Evolutionary conservation across 2,888 invertebrate genomes (phyloP).

Genomic region (Stramonita haemastoma): DNA sequence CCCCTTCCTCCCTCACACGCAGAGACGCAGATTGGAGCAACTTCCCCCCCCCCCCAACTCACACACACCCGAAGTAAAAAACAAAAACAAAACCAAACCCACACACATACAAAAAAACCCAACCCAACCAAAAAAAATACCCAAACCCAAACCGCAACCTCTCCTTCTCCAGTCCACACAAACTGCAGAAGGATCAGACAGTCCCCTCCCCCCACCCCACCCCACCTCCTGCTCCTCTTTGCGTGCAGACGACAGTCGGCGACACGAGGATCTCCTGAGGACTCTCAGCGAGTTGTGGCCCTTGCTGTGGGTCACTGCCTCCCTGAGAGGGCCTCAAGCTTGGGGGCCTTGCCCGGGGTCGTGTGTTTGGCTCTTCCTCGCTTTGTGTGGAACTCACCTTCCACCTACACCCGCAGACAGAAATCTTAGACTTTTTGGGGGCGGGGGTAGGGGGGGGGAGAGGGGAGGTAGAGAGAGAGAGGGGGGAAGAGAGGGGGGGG

Average conservation of each 20-base stretch:
- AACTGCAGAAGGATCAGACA: not conserved
- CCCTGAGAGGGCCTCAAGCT: not conserved
- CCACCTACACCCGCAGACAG: slow-evolving; percentile 13
- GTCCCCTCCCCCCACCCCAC: not conserved
- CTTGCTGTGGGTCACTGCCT: slow-evolving; percentile 18
- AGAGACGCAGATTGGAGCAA: too few species aligned
- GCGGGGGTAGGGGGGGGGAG: not conserved
- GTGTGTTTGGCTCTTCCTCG: not conserved
- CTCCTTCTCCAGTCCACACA: too few species aligned
- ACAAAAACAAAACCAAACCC: too few species aligned
- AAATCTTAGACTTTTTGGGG: slow-evolving; percentile 25
- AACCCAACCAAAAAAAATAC: too few species aligned
- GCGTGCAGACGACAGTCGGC: slow-evolving; percentile 30
- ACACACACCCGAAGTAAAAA: too few species aligned
- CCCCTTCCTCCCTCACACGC: too few species aligned
- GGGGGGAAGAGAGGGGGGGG: not conserved
- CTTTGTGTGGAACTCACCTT: not conserved
- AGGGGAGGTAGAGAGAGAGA: not conserved
- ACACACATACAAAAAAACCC: too few species aligned
- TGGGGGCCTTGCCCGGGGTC: slow-evolving; percentile 17
- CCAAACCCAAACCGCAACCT: not conserved
- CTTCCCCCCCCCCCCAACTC: too few species aligned
- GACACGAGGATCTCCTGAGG: slow-evolving; percentile 23
- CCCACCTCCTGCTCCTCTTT: not conserved
- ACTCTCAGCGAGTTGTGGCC: slow-evolving; percentile 31